Conservation (phyloP, 2,888 invertebrate species). For the Nebria salina region DNA sequence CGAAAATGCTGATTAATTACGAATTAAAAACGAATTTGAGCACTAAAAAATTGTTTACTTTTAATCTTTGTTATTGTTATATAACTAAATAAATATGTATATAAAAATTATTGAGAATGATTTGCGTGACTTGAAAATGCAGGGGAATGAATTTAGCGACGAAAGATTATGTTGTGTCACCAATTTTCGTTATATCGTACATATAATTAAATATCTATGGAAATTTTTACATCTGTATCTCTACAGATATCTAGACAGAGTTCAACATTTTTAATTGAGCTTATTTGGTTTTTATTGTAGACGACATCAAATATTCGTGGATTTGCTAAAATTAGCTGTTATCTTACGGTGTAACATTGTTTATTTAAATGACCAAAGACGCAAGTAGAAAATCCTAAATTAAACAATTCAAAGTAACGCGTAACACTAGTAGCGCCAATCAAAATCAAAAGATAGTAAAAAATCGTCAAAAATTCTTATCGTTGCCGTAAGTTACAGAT, state of each 20-base stretch:
- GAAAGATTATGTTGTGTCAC: no score
- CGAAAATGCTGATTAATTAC: not conserved
- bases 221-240: no score
- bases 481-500: not conserved
- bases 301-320: not conserved
- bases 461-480: not conserved
- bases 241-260: no score
- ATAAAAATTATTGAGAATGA: not conserved
- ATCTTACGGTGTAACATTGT: not conserved
- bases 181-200: no score
- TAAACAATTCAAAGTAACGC: not conserved
- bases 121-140: no score
- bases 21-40: not conserved
- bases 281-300: no score
- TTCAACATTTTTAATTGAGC: not conserved
- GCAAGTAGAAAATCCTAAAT: not conserved
- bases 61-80: not conserved
- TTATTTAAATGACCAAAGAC: not conserved
- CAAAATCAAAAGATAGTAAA: not conserved
- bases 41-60: not conserved
- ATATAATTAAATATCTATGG: no score
- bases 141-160: no score
- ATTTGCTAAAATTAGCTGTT: no score
- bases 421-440: not conserved
- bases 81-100: not conserved